phyloP scores from a whole-genome alignment of 2,797 vertebrate species.

The Protonibea diacanthus region DNA sequence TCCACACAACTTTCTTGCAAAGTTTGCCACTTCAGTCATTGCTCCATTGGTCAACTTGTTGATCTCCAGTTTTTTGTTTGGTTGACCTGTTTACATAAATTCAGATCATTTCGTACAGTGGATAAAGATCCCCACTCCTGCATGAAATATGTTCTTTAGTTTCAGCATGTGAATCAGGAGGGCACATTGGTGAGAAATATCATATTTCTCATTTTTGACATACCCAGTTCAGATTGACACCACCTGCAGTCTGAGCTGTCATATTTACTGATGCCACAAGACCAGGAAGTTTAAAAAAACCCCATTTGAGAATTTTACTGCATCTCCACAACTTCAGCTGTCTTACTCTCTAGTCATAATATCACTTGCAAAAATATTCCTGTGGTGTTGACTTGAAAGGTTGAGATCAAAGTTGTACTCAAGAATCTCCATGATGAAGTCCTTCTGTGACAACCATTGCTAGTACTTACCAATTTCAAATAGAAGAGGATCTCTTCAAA shows the following conservation, averaged over 20 bases:
- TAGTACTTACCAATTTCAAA: constrained; percentile 37
- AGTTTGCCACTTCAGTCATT: constrained; percentile 45
- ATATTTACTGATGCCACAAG: not conserved
- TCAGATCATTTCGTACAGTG: constrained; percentile 43
- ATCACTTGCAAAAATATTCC: constrained; percentile 18
- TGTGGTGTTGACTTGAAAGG: constrained; percentile 15
- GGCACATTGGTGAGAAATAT: not conserved
- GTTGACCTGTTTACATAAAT: not conserved
- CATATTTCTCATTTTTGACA: not conserved
- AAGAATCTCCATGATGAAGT: constrained; percentile 58
- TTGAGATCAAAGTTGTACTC: constrained; percentile 48
- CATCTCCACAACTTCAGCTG: constrained; percentile 7
- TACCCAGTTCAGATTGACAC: not conserved
- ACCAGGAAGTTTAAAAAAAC: constrained; percentile 49
- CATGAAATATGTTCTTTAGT: not conserved
- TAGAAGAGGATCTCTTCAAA: constrained; percentile 5
- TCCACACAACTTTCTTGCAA: constrained; percentile 51
- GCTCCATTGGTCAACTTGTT: constrained; percentile 42
- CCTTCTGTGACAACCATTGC: constrained; percentile 42
- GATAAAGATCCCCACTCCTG: constrained; percentile 8
- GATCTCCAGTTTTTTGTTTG: constrained; percentile 24
- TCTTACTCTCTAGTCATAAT: constrained; percentile 35
- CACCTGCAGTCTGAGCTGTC: not conserved
- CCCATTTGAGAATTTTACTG: constrained; percentile 28
- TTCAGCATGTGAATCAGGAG: not conserved